A percentile compares a stretch with the other conserved stretches of the same genome.
Conservation (phyloP, 2,797 vertebrate genomes). For the Somateria mollissima region DNA sequence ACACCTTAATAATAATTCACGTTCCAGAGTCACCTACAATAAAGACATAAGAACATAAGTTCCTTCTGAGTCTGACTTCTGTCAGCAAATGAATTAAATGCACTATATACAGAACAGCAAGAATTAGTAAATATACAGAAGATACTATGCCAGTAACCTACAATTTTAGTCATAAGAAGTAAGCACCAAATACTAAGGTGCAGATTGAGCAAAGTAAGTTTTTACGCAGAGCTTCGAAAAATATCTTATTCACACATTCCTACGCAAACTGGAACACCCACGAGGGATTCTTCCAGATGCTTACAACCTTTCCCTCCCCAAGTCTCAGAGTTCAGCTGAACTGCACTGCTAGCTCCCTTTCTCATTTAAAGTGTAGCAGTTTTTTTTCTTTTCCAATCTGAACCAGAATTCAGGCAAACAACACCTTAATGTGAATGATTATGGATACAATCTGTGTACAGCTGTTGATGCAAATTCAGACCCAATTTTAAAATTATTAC, state of each 20-base stretch:
- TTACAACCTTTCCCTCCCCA: neutral
- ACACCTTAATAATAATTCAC: neutral
- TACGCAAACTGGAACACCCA: neutral
- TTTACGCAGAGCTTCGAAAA: neutral
- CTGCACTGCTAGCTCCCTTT: neutral
- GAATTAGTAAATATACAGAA: neutral
- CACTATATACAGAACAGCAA: neutral
- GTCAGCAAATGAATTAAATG: neutral
- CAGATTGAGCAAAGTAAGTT: neutral
- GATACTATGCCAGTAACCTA: neutral
- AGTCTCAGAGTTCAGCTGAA: neutral
- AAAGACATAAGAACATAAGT: no score
- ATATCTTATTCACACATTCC: neutral
- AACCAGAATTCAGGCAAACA: neutral
- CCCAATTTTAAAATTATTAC: neutral
- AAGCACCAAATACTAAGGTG: neutral
- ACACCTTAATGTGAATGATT: neutral
- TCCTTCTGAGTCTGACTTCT: neutral
- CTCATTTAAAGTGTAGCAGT: neutral
- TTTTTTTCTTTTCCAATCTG: accelerated
- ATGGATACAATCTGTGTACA: neutral
- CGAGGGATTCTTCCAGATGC: neutral
- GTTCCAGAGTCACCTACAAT: neutral
- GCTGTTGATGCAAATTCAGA: neutral
- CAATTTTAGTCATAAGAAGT: neutral